Evolutionary conservation across 2,888 invertebrate genomes (phyloP), one percentile per base, ranked within the genome.

Genomic region (Drosophila falleni): DNA sequence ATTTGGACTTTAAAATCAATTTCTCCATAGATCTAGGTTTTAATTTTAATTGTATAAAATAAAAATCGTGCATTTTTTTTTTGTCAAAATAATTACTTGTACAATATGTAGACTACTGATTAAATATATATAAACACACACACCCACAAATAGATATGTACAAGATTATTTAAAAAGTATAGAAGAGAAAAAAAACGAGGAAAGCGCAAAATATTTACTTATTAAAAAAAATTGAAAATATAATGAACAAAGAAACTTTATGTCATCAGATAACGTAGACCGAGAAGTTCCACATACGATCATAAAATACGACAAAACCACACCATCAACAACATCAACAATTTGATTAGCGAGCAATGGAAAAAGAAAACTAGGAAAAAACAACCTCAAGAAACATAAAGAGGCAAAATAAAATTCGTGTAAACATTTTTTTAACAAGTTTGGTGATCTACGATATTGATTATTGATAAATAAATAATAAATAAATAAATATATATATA

Each of bases 391-490:
- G 8, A 49, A 51, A n/a, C 46, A 42, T 6, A 47, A 37, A 50
- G 42, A 60, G 63, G 15, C 42, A 55, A 58, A 37, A 56, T 44
- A 69, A 65, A 71, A 81, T 84, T 87, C 83, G 77, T 89, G 83
- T 83, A 85, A 81, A 89, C 83, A 85, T 89, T 89, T 89, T 85
- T 86, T 89, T 88, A 88, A 90, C 78, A 84, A 88, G 89, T 90
- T 90, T 89, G 90, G 90, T 90, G 90, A 90, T 90, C 90, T 90
- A 89, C 80, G 87, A 90, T 89, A 90, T 90, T 90, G 87, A 82
- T 85, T 85, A 86, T 83, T 86, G 81, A 82, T 84, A 75, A 87
- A 78, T 76, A 76, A 81, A 73, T 65, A 75, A 81, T 64, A 80
- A 59, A 46, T 29, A 58, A 68, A 78, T 70, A 75, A 66, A 87